Percentiles rank a stretch among this genome's conserved stretches.
Conservation (phyloP, 2,888 invertebrate species). For the Diarsia mendica region DNA sequence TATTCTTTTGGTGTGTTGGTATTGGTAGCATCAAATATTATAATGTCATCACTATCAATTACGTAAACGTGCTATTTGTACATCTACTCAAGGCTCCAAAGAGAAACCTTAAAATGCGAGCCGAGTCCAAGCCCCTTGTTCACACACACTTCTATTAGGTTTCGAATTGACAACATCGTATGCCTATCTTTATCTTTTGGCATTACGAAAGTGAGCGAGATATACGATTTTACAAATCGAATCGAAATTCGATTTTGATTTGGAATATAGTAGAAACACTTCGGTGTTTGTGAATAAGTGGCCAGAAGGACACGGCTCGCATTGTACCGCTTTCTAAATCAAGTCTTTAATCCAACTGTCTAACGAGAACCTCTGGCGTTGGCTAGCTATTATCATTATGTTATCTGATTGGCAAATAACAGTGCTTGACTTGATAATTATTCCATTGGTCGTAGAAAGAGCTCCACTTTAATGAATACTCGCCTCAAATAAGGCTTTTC, state of each 20-base stretch:
- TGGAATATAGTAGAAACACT: too few species aligned
- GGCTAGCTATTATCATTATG: background rate
- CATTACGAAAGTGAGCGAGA: too few species aligned
- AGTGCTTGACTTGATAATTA: background rate
- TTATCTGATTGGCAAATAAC: background rate
- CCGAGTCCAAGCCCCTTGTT: background rate
- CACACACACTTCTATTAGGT: too few species aligned
- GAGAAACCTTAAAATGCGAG: background rate
- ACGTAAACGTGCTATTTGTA: background rate
- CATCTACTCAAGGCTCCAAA: background rate
- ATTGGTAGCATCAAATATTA: background rate
- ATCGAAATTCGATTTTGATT: too few species aligned
- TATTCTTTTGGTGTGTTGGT: constrained; percentile 1
- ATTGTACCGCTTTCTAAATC: background rate
- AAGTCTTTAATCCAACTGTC: background rate
- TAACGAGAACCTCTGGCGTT: background rate
- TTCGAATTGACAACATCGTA: too few species aligned
- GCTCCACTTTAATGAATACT: background rate
- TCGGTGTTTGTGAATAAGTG: too few species aligned
- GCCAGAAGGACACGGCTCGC: too few species aligned
- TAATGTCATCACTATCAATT: background rate
- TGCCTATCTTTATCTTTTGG: too few species aligned
- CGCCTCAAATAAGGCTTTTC: background rate
- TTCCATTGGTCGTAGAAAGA: background rate
- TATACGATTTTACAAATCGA: too few species aligned